Conservation (phyloP, 1,140 invertebrate species). For the Bombus consobrinus region DNA sequence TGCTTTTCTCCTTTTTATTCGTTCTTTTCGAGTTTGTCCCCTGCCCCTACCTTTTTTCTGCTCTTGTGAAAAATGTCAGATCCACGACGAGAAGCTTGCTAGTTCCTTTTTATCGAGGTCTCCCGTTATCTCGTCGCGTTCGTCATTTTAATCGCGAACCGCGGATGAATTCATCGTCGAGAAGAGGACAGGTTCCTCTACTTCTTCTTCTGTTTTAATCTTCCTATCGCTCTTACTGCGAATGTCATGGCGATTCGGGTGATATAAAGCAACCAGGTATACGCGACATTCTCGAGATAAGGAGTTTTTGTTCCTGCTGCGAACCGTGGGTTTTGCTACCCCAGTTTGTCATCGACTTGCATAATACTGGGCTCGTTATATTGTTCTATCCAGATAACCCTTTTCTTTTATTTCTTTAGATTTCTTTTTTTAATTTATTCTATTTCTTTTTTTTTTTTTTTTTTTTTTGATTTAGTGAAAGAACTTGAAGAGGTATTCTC, state of each 20-base stretch:
- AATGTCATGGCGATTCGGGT: background rate
- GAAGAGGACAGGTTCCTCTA: no score
- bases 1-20: background rate
- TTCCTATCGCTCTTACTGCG: background rate
- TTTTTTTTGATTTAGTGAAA: background rate
- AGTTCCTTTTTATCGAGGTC: background rate
- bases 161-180: background rate
- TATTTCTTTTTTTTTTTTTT: background rate
- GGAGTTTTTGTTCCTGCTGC: background rate
- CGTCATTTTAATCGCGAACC: conserved; percentile 20
- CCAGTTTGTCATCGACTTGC: background rate
- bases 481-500: background rate
- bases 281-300: background rate
- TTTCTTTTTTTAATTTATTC: no score
- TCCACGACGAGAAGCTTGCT: background rate
- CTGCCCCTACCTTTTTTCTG: background rate
- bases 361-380: background rate
- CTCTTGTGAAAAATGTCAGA: conserved; percentile 10
- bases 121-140: background rate
- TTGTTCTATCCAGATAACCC: background rate
- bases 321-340: background rate
- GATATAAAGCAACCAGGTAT: background rate
- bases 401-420: background rate
- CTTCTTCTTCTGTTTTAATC: background rate
- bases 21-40: background rate